Evolutionary conservation across 2,888 invertebrate genomes (phyloP), one percentile per base, ranked within the genome.

Genomic region (Leptopilina drosophilae): DNA sequence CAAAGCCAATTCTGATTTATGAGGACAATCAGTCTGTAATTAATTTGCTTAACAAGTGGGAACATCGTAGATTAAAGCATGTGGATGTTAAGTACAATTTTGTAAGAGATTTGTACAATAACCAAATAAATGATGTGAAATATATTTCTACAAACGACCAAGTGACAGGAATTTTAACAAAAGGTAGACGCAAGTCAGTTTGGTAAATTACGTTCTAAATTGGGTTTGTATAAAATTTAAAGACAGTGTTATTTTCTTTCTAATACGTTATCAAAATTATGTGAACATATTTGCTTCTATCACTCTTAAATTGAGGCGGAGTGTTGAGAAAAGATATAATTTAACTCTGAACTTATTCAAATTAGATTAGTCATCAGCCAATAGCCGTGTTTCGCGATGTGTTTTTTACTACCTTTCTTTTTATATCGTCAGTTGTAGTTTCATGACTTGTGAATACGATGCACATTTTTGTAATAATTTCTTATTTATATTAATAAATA

Each of bases 21-120:
- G 84, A 82, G 64, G 87, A 86, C 77, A 87, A 87, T 77, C 83
- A 83, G 26, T 81, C 84, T 5, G 83, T 84, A 64, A 84, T 87
- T 33, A 73, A 81, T 46, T 76, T 85, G 2, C 64, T 84, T 8
- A 62, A 79, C n/a, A 84, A 82, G 66, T 85, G 84, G 79, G 85
- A 85, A 75, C 86, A 87, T 75, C 77, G 78, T 40, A 40, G 84
- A 26, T 66, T 84, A 7, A 87, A 86, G 66, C 85, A 87, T 64
- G 78, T 85, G 2, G 82, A 83, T 40, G 69, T 86, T 0, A 81
- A 84, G 42, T 80, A 79, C 67, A 82, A 83, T 69, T 84, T 83
- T 78, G 77, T 84, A 9, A 65, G 83, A 80, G 79, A 82, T 78
- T 78, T 82, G 46, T 20, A 40, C 15, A 53, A 81, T 65, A 40